Conservation (phyloP, 2,888 invertebrate genomes). For the Lycia hirtaria region DNA sequence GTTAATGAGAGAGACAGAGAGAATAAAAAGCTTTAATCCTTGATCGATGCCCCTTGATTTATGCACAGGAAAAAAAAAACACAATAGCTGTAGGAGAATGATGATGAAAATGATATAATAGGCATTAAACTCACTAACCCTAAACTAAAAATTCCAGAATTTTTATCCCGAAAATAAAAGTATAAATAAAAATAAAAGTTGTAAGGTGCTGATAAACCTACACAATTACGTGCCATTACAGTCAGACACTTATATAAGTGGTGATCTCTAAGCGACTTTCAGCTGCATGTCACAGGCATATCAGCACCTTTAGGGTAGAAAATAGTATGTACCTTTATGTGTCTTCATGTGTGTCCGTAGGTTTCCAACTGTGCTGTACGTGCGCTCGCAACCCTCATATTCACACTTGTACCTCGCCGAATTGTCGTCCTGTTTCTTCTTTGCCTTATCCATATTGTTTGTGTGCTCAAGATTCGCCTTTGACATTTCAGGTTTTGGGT, state of each 20-base stretch:
- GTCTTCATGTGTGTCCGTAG: constrained; percentile 97
- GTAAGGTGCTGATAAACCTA: too few relatives aligned
- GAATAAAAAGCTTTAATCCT: too few relatives aligned
- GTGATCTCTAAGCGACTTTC: not conserved
- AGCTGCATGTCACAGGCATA: not conserved
- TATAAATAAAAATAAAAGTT: too few relatives aligned
- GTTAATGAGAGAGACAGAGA: too few relatives aligned
- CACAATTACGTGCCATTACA: too few relatives aligned
- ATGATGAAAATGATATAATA: not conserved
- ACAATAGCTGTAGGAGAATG: too few relatives aligned
- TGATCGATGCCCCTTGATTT: too few relatives aligned
- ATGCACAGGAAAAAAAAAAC: too few relatives aligned
- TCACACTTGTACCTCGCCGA: constrained; percentile 91
- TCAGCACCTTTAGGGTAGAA: constrained; percentile 23
- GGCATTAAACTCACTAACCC: not conserved
- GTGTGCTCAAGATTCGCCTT: constrained; percentile 55
- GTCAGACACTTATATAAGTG: too few relatives aligned
- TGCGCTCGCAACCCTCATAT: constrained; percentile 94
- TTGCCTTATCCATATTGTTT: constrained; percentile 64
- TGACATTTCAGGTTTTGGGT: constrained; percentile 57
- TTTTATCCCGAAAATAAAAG: too few relatives aligned
- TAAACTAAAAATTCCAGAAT: too few relatives aligned
- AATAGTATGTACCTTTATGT: constrained; percentile 91
- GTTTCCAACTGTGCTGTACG: constrained; percentile 97
- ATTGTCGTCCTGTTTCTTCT: constrained; percentile 67